phyloP scores from a whole-genome alignment of 2,888 invertebrate species.

The Aphidius colemani region DNA sequence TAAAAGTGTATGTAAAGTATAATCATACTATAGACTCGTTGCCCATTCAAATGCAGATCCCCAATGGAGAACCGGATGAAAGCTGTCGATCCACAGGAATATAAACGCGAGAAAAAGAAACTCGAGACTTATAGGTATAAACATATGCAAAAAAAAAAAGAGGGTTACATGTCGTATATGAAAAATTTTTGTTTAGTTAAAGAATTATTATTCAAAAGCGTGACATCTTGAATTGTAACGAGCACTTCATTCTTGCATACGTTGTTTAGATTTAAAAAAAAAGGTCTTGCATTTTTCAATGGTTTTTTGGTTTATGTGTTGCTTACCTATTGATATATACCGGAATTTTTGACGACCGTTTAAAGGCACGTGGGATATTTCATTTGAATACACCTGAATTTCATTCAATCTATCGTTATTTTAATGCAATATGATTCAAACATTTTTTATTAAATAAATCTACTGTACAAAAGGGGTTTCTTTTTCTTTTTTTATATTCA shows the following conservation, averaged over 20 bases:
- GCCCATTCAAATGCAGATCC: conserved; percentile 39
- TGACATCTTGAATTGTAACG: conserved; percentile 29
- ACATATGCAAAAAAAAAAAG: background rate
- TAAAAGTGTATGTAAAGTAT: conserved; percentile 21
- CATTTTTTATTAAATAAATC: too few relatives aligned
- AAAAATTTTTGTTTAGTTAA: background rate
- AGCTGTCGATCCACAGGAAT: conserved; percentile 26
- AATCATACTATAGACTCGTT: background rate
- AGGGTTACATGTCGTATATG: background rate
- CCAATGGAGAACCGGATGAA: conserved; percentile 30
- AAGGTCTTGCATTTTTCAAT: background rate
- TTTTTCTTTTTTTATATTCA: too few relatives aligned
- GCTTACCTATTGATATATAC: too few relatives aligned
- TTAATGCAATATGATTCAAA: too few relatives aligned
- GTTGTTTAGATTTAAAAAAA: conserved; percentile 2
- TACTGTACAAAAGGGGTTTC: too few relatives aligned
- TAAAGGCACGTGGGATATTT: conserved; percentile 23
- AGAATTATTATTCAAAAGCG: conserved; percentile 26
- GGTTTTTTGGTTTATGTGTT: background rate
- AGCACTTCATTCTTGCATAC: conserved; percentile 25
- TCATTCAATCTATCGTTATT: background rate
- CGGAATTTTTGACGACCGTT: conserved; percentile 6
- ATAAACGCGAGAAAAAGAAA: conserved; percentile 17
- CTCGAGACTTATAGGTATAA: conserved; percentile 22
- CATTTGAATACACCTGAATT: conserved; percentile 29